Evolutionary conservation across 1,140 invertebrate species (phyloP).

Genomic region (Aradophagus sp.): DNA sequence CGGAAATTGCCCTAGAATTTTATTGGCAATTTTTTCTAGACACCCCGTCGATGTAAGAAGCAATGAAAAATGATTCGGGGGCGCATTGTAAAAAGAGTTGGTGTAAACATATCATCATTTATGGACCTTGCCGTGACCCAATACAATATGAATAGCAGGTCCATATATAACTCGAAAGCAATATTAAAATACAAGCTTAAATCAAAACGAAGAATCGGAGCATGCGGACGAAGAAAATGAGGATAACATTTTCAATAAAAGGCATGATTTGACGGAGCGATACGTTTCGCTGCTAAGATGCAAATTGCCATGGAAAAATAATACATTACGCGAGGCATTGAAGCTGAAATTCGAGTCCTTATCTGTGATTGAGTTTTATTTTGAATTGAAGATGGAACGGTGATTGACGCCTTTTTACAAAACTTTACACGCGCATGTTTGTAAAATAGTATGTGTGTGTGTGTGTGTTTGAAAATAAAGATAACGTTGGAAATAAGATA

Average conservation of each 20-base stretch:
- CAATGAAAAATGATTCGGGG: constrained; percentile 30
- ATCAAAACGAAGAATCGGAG: constrained; percentile 19
- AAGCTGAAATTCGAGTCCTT: not conserved
- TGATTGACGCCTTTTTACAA: too few species aligned
- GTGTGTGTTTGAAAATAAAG: too few species aligned
- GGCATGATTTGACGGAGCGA: constrained; percentile 10
- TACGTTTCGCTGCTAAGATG: constrained; percentile 6
- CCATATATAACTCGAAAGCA: constrained; percentile 14
- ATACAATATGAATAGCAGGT: constrained; percentile 36
- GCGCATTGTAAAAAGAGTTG: constrained; percentile 17
- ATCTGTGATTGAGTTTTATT: too few species aligned
- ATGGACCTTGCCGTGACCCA: constrained; percentile 23
- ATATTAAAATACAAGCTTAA: constrained; percentile 31
- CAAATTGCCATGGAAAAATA: too few species aligned
- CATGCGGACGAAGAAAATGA: constrained; percentile 5
- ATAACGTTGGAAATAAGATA: too few species aligned
- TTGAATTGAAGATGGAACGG: too few species aligned
- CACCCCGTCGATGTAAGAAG: constrained; percentile 8
- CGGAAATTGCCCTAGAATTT: too few species aligned
- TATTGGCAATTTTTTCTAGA: too few species aligned
- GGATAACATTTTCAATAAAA: constrained; percentile 11
- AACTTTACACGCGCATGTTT: too few species aligned
- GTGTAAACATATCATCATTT: constrained; percentile 36
- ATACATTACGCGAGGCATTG: constrained; percentile 3
- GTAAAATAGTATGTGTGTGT: too few species aligned